Conservation (phyloP, 2,797 vertebrate species). For the Arrhamphus sclerolepis region DNA sequence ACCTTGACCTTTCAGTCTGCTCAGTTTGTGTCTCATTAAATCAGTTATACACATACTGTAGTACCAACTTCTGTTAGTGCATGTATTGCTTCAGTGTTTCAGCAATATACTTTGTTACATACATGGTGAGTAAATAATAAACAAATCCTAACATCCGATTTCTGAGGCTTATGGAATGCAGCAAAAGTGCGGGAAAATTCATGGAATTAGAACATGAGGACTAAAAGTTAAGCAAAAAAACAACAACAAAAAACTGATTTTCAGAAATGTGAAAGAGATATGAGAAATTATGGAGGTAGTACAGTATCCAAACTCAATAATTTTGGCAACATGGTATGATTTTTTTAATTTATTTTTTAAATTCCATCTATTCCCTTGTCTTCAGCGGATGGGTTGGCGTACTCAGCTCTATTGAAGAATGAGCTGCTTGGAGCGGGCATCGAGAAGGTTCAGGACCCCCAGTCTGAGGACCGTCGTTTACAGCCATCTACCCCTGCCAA, state of each 20-base stretch:
- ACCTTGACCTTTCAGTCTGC: too few species aligned
- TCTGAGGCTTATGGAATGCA: neutral
- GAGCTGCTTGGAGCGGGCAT: conserved; percentile 96
- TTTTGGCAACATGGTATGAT: conserved; percentile 35
- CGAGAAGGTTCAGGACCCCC: conserved; percentile 96
- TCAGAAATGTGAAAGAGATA: conserved; percentile 26
- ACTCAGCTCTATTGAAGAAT: conserved; percentile 95
- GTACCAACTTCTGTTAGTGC: too few species aligned
- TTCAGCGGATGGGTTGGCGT: conserved; percentile 91
- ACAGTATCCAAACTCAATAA: conserved; percentile 41
- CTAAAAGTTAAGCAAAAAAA: conserved; percentile 34
- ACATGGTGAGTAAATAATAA: too few species aligned
- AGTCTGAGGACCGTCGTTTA: conserved; percentile 93
- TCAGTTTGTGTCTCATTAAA: too few species aligned
- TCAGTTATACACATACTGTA: too few species aligned
- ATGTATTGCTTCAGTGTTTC: too few species aligned
- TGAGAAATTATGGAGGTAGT: conserved; percentile 27
- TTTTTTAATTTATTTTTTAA: too few species aligned
- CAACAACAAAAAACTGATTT: conserved; percentile 35
- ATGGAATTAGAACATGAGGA: conserved; percentile 30
- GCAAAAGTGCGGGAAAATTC: conserved; percentile 10
- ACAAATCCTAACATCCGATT: too few species aligned
- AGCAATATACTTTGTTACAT: too few species aligned
- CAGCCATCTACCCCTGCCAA: conserved; percentile 94
- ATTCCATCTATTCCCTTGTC: conserved; percentile 31